Percentiles rank a stretch among this genome's conserved stretches.
Conservation (phyloP, 2,797 vertebrate species). For the Silurus aristotelis region DNA sequence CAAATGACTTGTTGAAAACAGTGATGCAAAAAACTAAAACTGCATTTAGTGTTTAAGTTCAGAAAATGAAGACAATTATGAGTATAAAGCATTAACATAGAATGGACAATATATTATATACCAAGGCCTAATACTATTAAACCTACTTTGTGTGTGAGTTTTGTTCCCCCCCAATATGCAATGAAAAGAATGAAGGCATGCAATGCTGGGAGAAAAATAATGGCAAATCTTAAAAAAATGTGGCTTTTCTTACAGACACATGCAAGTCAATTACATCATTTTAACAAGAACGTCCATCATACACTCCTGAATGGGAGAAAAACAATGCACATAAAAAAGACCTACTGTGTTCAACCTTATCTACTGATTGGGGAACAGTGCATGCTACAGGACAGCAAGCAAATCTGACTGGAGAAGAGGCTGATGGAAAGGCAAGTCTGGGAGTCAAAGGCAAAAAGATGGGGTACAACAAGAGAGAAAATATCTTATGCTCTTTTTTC, state of each 20-base stretch:
- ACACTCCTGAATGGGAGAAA: conserved; percentile 27
- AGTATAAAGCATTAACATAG: neutral
- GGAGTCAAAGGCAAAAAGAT: conserved; percentile 68
- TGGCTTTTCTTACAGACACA: conserved; percentile 31
- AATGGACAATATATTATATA: neutral
- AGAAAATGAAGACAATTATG: neutral
- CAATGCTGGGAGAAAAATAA: neutral
- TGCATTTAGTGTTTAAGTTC: neutral
- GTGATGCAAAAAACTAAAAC: neutral
- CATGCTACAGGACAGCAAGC: conserved; percentile 86
- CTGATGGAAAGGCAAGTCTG: conserved; percentile 56
- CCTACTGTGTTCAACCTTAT: conserved; percentile 53
- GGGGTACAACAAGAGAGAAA: conserved; percentile 63
- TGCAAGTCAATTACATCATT: conserved; percentile 51
- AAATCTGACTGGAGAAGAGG: conserved; percentile 57
- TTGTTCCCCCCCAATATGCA: conserved; percentile 16
- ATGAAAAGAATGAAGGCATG: conserved; percentile 11
- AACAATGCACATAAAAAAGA: conserved; percentile 49
- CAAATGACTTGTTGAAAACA: neutral
- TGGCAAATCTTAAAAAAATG: neutral
- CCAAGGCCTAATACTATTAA: neutral
- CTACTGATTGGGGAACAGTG: conserved; percentile 72
- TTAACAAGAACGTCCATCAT: conserved; percentile 39
- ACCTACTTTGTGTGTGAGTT: neutral
- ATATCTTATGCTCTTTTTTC: conserved; percentile 62